A percentile compares a stretch with the other conserved stretches of the same genome.
Conservation (phyloP, 2,113 vertebrate species). For the Muntiacus reevesi region DNA sequence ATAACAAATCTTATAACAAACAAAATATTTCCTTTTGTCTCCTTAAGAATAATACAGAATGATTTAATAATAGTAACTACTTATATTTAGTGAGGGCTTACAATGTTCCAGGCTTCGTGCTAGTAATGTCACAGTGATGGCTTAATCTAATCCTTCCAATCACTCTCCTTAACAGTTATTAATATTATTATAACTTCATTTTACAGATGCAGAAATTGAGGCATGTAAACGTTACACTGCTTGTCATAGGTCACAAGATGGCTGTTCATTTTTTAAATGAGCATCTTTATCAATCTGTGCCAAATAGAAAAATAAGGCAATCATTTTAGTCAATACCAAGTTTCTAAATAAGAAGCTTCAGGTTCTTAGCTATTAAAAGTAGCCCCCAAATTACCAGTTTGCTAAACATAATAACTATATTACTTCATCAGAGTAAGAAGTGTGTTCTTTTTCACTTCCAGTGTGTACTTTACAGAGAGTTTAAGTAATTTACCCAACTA, state of each 20-base stretch:
- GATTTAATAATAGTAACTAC: neutral
- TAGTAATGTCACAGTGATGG: neutral
- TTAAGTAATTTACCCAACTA: neutral
- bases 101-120: neutral
- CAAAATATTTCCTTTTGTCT: neutral
- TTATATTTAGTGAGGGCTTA: neutral
- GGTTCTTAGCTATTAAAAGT: neutral
- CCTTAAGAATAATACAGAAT: neutral
- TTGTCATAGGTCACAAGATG: neutral
- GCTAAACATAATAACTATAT: neutral
- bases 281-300: neutral
- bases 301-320: neutral
- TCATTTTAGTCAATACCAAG: neutral
- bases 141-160: neutral
- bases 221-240: neutral
- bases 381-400: neutral
- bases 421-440: neutral
- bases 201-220: neutral
- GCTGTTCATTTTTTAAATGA: neutral
- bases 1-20: neutral
- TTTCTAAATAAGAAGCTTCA: neutral
- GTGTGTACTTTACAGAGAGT: neutral
- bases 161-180: neutral
- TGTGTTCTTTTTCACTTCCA: neutral
- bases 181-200: neutral